Base-by-base conservation (phyloP, 2,797 vertebrate species). In the Channa striata region DNA sequence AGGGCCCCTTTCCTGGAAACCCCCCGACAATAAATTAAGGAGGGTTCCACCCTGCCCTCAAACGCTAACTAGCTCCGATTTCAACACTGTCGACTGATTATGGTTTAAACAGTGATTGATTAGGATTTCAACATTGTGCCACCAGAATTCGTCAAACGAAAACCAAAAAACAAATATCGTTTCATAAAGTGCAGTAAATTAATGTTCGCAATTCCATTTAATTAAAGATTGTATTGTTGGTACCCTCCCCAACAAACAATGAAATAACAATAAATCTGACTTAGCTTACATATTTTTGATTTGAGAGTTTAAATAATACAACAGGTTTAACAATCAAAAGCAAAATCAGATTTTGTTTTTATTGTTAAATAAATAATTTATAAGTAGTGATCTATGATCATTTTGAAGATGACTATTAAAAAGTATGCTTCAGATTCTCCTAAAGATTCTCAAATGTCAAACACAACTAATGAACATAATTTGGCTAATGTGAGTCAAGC, bases 1-100 rank as follows among this genome's bases (percentile, higher is more conserved):
- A 11, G 51, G 71, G 71, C 20, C 56, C 0, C 9, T 67, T 87
- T 87, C 81, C 80, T 78, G 81, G 78, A 90, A 87, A 73, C 42
- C 50, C 81, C 70, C 61, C 53, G 39, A 33, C 64, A 76, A 83
- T 82, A 82, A 58, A 74, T 72, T 10, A 10, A 8, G 4, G n/a
- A 46, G n/a, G 19, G 64, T 56, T 65, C 64, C 62, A 21, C 59
- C 50, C 50, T 36, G 37, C 59, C 49, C 50, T 71, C 67, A 37
- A 60, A 74, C 14, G 39, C 56, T 63, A 74, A 11, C 59, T 4
- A 42, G 65, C 78, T 79, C 69, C 36, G 37, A 42, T 68, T 71
- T 69, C 77, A 68, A 47, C 75, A 46, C 20, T 21, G 61, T 17
- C 13, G 52, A 72, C 65, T 66, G 80, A 80, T 69, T 53, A 64